A percentile compares a stretch with the other conserved stretches of the same genome.
phyloP scores from a whole-genome alignment of 2,797 vertebrate species.

The Pagetopsis macropterus region DNA sequence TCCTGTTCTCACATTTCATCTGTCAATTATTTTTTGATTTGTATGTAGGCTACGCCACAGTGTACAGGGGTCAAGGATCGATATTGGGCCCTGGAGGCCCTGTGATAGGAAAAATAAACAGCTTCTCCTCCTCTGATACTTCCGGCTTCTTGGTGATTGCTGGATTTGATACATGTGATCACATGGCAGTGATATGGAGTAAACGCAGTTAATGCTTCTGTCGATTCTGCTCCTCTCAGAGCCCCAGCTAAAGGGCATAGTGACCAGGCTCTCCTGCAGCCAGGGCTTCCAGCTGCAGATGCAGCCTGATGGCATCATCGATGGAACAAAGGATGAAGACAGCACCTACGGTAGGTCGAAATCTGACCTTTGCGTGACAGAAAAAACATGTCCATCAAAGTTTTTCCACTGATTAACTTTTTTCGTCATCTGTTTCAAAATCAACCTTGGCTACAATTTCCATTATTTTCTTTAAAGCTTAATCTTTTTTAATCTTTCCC shows the following conservation, averaged over 20 bases:
- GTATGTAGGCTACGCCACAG: slow-evolving; percentile 3
- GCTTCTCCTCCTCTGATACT: slow-evolving; percentile 44
- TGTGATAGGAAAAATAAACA: slow-evolving; percentile 23
- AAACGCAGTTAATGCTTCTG: slow-evolving; percentile 22
- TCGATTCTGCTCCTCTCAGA: slow-evolving; percentile 80
- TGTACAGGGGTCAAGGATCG: slow-evolving; percentile 23
- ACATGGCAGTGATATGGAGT: slow-evolving; percentile 33
- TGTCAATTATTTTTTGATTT: slow-evolving; percentile 14
- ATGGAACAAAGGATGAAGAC: slow-evolving; percentile 98
- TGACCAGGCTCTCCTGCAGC: slow-evolving; percentile 96
- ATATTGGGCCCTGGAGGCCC: slow-evolving; percentile 27
- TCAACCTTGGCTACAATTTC: not conserved
- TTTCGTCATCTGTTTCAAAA: not conserved
- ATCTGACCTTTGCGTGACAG: not conserved
- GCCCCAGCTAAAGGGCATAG: slow-evolving; percentile 99
- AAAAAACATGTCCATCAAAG: not conserved
- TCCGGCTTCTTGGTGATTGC: slow-evolving; percentile 26
- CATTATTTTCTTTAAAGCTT: not conserved
- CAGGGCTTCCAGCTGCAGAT: slow-evolving; percentile 98
- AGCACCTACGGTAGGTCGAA: slow-evolving; percentile 89
- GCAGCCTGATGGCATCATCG: slow-evolving; percentile 95
- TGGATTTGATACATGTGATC: slow-evolving; percentile 38
- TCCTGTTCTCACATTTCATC: slow-evolving; percentile 1
- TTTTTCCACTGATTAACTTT: not conserved
- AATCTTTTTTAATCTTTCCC: not conserved